A percentile compares a stretch with the other conserved stretches of the same genome.
These are phyloP conservation scores for Drosophila mayaguana DNA, from an alignment of 2,888 invertebrate species.

Conservation along the genomic window DNA sequence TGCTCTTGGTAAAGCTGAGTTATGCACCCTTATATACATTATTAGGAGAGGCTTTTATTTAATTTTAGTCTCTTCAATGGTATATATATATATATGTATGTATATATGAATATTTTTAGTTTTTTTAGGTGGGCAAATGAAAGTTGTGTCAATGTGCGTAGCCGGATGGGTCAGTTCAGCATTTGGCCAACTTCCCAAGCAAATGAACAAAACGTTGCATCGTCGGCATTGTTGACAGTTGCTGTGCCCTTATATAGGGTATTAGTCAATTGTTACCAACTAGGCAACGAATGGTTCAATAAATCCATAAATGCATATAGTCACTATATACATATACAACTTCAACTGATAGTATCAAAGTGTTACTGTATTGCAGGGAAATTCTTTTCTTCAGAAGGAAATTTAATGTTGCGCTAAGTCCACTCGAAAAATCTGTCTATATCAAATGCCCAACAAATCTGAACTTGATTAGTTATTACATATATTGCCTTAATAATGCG, in stretches of 20 bases:
- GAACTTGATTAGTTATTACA: neutral
- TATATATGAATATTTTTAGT: neutral
- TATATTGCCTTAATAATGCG: neutral
- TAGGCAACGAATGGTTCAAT: neutral
- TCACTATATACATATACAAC: neutral
- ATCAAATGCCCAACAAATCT: no score
- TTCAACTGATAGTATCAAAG: neutral
- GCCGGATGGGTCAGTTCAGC: constrained; percentile 20
- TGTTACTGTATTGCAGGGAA: neutral
- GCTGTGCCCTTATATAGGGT: neutral
- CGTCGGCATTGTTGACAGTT: neutral
- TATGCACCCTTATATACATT: neutral
- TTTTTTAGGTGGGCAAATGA: neutral
- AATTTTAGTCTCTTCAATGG: neutral
- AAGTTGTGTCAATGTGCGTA: constrained; percentile 20
- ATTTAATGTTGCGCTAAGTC: no score
- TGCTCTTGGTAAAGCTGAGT: neutral
- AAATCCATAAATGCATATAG: neutral
- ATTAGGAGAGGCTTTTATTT: neutral
- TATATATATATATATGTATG: no score
- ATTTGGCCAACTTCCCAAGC: constrained; percentile 30
- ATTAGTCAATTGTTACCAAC: neutral
- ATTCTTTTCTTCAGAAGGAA: neutral
- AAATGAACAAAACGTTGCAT: constrained; percentile 40
- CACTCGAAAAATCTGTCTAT: no score